A percentile compares a stretch with the other conserved stretches of the same genome.
Evolutionary conservation across 2,888 invertebrate genomes (phyloP).

Genomic region (Phasia obesa): DNA sequence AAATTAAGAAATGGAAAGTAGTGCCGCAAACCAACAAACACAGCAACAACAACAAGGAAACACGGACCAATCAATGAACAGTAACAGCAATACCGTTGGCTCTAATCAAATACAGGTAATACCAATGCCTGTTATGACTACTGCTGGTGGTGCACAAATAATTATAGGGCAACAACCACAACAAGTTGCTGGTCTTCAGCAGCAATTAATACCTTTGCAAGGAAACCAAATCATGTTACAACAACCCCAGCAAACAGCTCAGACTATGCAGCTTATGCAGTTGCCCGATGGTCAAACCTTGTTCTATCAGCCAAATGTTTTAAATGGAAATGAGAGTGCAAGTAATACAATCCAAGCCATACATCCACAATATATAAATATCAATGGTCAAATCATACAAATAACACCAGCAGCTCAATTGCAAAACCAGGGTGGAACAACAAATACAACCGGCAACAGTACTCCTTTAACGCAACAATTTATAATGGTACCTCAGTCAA

Average conservation of each 20-base stretch:
- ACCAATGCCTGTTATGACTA: slow-evolving; percentile 80
- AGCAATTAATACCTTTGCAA: slow-evolving; percentile 80
- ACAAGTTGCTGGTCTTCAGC: slow-evolving; percentile 74
- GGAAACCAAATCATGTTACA: slow-evolving; percentile 81
- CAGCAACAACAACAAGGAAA: slow-evolving; percentile 71
- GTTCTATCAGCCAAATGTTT: slow-evolving; percentile 87
- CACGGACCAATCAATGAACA: slow-evolving; percentile 52
- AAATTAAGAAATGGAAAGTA: slow-evolving; percentile 73
- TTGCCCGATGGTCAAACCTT: slow-evolving; percentile 96
- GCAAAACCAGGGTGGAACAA: slow-evolving; percentile 74
- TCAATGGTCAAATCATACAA: slow-evolving; percentile 82
- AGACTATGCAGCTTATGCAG: slow-evolving; percentile 90
- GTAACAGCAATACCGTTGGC: slow-evolving; percentile 57
- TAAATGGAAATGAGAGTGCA: slow-evolving; percentile 66
- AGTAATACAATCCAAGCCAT: slow-evolving; percentile 70
- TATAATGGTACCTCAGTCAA: slow-evolving; percentile 78
- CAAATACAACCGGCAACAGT: slow-evolving; percentile 70
- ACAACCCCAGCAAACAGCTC: slow-evolving; percentile 78
- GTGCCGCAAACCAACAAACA: slow-evolving; percentile 53
- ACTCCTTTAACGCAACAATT: slow-evolving; percentile 76
- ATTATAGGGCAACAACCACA: slow-evolving; percentile 80
- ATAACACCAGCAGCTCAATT: slow-evolving; percentile 78
- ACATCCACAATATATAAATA: slow-evolving; percentile 85
- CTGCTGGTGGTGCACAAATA: slow-evolving; percentile 76
- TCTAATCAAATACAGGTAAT: slow-evolving; percentile 78